phyloP scores from a whole-genome alignment of 2,113 vertebrate genomes.

The Mesoclemmys tuberculata region DNA sequence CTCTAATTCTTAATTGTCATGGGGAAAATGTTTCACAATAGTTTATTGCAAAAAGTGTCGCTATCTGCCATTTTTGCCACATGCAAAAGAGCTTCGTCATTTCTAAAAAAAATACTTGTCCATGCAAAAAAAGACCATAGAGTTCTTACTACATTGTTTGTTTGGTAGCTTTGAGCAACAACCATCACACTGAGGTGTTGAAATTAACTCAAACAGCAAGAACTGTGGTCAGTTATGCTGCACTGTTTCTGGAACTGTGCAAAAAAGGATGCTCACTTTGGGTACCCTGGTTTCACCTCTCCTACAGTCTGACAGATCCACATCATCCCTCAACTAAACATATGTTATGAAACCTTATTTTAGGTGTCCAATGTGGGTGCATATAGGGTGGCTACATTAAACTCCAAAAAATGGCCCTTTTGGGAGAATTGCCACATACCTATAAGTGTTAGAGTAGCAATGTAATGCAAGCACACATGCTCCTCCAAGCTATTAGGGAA shows the following conservation, averaged over 20 bases:
- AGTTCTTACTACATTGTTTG: neutral
- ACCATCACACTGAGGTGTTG: neutral
- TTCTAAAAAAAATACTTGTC: too few species aligned
- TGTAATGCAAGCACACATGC: neutral
- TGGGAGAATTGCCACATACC: neutral
- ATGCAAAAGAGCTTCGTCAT: neutral
- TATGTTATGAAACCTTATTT: neutral
- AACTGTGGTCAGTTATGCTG: neutral
- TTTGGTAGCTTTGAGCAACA: neutral
- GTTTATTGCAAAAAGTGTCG: neutral
- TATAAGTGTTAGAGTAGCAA: neutral
- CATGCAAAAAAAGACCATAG: neutral
- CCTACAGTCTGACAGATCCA: neutral
- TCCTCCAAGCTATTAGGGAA: accelerated
- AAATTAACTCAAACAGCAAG: neutral
- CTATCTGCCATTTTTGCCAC: neutral
- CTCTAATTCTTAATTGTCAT: neutral
- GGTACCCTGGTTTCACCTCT: neutral
- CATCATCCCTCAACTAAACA: neutral
- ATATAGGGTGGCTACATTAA: neutral
- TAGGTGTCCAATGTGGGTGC: too few species aligned
- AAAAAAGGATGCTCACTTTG: neutral
- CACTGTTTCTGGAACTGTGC: neutral
- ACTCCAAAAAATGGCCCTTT: neutral
- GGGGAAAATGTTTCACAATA: neutral